Conservation (phyloP, 1,140 invertebrate genomes). For the Orussus abietinus region DNA sequence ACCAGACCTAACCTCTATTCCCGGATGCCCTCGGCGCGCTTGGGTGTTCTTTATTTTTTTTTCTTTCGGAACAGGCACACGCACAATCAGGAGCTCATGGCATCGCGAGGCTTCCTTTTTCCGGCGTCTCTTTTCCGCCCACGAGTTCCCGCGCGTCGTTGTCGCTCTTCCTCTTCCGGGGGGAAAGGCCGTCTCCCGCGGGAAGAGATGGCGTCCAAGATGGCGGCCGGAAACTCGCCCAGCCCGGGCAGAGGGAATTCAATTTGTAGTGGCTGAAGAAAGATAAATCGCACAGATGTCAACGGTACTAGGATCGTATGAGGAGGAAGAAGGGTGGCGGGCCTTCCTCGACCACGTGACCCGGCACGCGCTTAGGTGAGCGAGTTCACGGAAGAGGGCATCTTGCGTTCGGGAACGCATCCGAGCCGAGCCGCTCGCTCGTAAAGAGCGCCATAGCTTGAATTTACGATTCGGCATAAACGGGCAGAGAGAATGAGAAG, state of each 20-base stretch:
- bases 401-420: too few relatives aligned
- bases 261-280: conserved; percentile 43
- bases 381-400: too few relatives aligned
- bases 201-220: not conserved
- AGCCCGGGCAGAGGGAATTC: conserved; percentile 29
- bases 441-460: too few relatives aligned
- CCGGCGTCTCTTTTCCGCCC: too few relatives aligned
- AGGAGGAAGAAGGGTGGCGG: conserved; percentile 11
- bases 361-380: too few relatives aligned
- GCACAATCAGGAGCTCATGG: conserved; percentile 39
- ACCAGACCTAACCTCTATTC: too few relatives aligned
- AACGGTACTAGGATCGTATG: conserved; percentile 43
- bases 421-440: too few relatives aligned
- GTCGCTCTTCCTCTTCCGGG: not conserved
- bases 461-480: too few relatives aligned
- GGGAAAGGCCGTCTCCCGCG: too few relatives aligned
- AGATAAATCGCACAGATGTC: conserved; percentile 53
- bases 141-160: too few relatives aligned
- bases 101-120: conserved; percentile 15
- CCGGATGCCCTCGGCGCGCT: conserved; percentile 1
- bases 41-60: conserved; percentile 18
- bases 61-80: conserved; percentile 35
- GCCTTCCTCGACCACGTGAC: too few relatives aligned
- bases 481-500: too few relatives aligned
- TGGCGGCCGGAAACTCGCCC: not conserved